Evolutionary conservation across 2,797 vertebrate genomes (phyloP), one percentile per base, ranked within the genome.

Genomic region (Acridotheres tristis): DNA sequence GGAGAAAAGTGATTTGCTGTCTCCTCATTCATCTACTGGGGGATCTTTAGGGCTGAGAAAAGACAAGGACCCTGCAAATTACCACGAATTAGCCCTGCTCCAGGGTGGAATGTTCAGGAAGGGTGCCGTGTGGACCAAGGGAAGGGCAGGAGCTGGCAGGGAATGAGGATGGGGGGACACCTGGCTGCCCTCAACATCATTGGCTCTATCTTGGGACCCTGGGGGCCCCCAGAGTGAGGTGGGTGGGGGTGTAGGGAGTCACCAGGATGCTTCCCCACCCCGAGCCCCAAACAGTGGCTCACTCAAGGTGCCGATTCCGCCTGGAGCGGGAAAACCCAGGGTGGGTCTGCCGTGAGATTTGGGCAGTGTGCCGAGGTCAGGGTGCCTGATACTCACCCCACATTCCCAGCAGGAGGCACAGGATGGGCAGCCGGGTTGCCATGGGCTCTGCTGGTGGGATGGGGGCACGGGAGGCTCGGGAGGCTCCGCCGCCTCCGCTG

Each of bases 361-460:
- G 25, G 10, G 58, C 12, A 0, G 9, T 2, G 15, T 1, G 0
- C 19, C 7, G 1, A 20, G 48, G 6, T 4, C 1, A 1, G 43
- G 45, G 58, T 6, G 16, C 34, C 51, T 2, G 2, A 0, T 58
- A 92, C 94, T 92, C 84, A 98, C 97, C 97, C 94, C 96, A 93
- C 50, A 40, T 48, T 79, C 94, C 97, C 95, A 97, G 79, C 38
- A 96, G 43, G 18, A 92, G 25, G 17, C 57, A 23, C 88, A 88
- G 83, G 18, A 27, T 1, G 5, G 17, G 88, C 13, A 12, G 74
- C 30, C 0, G 61, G 71, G 86, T 43, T 78, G 71, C 97, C 98
- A 97, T 98, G 81, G 59, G 93, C 27, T 11, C 72, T 0, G 1
- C 4, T 11, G 51, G 73, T 2, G 30, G 53, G 38, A 36, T 7